Evolutionary conservation across 64 coral and sea anemone genomes (phyloP), one percentile per base, ranked within the genome.

Genomic region (Hydrozoanthus tunicans): DNA sequence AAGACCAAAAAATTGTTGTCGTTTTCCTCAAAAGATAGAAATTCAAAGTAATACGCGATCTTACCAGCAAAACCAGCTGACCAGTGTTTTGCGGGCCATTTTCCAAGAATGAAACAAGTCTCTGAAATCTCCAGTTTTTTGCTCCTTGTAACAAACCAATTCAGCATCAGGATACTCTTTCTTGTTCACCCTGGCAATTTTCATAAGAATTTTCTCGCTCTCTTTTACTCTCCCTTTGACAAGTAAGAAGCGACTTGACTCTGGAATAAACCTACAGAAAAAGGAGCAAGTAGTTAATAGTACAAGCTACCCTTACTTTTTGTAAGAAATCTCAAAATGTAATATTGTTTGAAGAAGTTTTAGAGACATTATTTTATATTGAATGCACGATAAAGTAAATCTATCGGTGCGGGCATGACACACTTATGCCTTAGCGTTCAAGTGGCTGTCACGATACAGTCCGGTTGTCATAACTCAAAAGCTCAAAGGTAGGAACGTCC

Each of bases 61-160:
- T 84, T 59, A n/a, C 15, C 51, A 94, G 57, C 58, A 80, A 84
- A 67, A 57, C 55, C 68, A 84, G 27, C 80, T 76, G 8, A 90
- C 66, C 63, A 94, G 66, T 64, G 93, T 94, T 53, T 58, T 94
- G 79, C 90, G 93, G 6, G 73, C 4, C 93, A 94, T 94, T 62
- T 81, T 73, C 70, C 89, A 69, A 24, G 93, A 90, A 59, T 78
- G 86, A 89, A 94, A 90, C 69, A 94, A 89, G 62, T 94, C 86
- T n/a, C 66, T 32, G 24, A 90, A 3, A 70, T 81, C 86, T 10
- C 93, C 93, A 58, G 74, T 90, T 5, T 53, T 75, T 54, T 94
- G 93, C 6, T 83, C 79, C n/a, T 90, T 94, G n/a, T 62, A 81
- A 25, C 74, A 54, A 54, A 74, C 51, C 5, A 94, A 58, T 61